phyloP scores from a whole-genome alignment of 2,113 vertebrate species.

The Axis porcinus region DNA sequence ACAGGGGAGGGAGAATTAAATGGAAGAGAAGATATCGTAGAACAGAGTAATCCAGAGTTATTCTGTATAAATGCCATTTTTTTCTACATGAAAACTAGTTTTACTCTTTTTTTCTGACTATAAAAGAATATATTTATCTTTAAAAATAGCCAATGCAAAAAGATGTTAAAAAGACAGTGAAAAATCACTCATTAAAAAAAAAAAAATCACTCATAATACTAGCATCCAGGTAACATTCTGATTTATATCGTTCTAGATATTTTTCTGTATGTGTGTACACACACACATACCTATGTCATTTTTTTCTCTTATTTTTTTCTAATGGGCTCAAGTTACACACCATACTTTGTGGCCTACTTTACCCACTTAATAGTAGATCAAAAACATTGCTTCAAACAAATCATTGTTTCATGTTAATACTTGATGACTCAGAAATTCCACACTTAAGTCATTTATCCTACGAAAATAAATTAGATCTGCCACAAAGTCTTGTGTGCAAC shows the following conservation, averaged over 20 bases:
- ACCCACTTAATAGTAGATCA: background rate
- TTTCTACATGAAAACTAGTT: constrained; percentile 20
- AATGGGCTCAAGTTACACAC: background rate
- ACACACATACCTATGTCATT: background rate
- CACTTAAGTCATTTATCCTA: background rate
- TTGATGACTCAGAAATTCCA: background rate
- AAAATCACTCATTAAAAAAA: background rate
- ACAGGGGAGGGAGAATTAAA: background rate
- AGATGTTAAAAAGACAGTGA: background rate
- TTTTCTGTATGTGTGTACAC: background rate
- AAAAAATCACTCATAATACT: background rate
- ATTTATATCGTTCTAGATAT: background rate
- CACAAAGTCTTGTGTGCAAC: background rate
- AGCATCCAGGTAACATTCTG: background rate
- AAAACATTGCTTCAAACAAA: background rate
- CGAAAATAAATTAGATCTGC: background rate
- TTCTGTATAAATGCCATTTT: background rate
- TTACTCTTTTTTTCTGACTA: background rate
- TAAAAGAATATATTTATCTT: background rate
- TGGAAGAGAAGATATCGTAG: background rate
- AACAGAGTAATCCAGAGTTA: background rate
- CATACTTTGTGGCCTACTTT: background rate
- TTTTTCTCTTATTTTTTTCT: background rate
- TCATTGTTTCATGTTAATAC: background rate
- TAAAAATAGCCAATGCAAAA: background rate